Evolutionary conservation across 2,888 invertebrate species (phyloP).

Genomic region (Apoderus coryli): DNA sequence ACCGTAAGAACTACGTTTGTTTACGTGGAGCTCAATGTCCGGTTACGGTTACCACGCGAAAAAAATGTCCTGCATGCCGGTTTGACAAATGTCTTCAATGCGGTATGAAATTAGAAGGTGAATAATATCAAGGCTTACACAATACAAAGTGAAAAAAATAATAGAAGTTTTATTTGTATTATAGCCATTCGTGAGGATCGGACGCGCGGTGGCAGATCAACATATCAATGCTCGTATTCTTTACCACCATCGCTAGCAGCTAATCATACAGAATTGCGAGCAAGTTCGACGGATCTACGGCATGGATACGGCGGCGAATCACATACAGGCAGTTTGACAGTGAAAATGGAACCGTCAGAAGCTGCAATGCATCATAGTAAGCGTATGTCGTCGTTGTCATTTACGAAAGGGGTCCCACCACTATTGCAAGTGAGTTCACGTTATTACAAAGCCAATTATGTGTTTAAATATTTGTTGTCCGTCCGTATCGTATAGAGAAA

Average conservation of each 20-base stretch:
- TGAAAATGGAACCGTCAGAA: conserved; percentile 37
- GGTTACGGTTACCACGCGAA: conserved; percentile 82
- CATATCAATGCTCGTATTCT: conserved; percentile 89
- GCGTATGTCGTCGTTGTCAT: conserved; percentile 20
- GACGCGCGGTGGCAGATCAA: conserved; percentile 88
- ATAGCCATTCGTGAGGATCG: conserved; percentile 86
- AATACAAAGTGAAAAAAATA: no score
- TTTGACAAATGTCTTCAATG: conserved; percentile 91
- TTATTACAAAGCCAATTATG: no score
- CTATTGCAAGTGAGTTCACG: conserved; percentile 50
- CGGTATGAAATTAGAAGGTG: conserved; percentile 94
- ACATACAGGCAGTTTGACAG: conserved; percentile 29
- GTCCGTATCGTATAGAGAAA: no score
- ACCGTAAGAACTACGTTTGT: conserved; percentile 86
- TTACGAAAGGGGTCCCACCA: conserved; percentile 40
- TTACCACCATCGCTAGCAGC: conserved; percentile 50
- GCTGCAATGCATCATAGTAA: conserved; percentile 27
- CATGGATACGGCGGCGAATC: conserved; percentile 13
- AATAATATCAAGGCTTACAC: no score
- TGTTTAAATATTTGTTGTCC: no score
- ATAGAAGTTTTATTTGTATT: conserved; percentile 16
- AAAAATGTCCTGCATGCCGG: conserved; percentile 93
- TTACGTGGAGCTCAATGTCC: conserved; percentile 80
- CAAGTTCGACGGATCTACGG: conserved; percentile 30
- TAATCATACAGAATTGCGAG: conserved; percentile 34